A percentile compares a stretch with the other conserved stretches of the same genome.
Evolutionary conservation across 92 coral and sea anemone genomes (phyloP).

Genomic region (Umimayanthus kanabou): DNA sequence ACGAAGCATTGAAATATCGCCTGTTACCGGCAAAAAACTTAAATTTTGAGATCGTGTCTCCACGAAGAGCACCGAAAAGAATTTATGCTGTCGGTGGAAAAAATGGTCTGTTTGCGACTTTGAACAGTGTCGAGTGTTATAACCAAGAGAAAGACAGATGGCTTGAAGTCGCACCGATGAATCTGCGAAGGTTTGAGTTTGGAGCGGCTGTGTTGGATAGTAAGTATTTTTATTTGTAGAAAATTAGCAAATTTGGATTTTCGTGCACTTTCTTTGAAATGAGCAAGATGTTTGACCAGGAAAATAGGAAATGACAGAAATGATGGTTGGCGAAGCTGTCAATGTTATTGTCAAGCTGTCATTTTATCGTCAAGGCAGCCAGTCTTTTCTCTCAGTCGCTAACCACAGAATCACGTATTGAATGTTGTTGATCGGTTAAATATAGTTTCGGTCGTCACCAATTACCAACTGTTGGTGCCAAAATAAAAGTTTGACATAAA

Average conservation of each 20-base stretch:
- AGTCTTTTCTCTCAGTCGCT: background rate
- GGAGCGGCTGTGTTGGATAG: slow-evolving; percentile 89
- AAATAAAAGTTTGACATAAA: background rate
- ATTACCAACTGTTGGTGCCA: background rate
- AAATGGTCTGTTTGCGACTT: slow-evolving; percentile 90
- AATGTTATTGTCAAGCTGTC: slow-evolving; percentile 8
- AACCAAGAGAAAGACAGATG: slow-evolving; percentile 79
- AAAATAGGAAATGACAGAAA: background rate
- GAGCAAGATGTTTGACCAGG: background rate
- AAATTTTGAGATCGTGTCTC: slow-evolving; percentile 52
- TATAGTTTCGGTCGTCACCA: background rate
- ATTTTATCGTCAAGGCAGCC: background rate
- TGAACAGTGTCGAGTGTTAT: slow-evolving; percentile 81
- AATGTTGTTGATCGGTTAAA: too few species aligned
- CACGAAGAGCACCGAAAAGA: slow-evolving; percentile 74
- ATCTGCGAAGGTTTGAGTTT: slow-evolving; percentile 86
- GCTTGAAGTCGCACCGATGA: slow-evolving; percentile 77
- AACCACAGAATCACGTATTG: background rate
- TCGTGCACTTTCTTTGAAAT: background rate
- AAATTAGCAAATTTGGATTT: background rate
- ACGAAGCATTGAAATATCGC: slow-evolving; percentile 73
- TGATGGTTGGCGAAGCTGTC: slow-evolving; percentile 11
- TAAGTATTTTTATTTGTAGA: slow-evolving; percentile 31
- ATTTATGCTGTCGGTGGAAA: slow-evolving; percentile 91
- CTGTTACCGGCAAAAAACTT: slow-evolving; percentile 59